Percentiles rank a stretch among this genome's conserved stretches.
These are phyloP conservation scores for Drosophila nikananu DNA, from an alignment of 1,140 invertebrate species.

Conservation along the genomic window DNA sequence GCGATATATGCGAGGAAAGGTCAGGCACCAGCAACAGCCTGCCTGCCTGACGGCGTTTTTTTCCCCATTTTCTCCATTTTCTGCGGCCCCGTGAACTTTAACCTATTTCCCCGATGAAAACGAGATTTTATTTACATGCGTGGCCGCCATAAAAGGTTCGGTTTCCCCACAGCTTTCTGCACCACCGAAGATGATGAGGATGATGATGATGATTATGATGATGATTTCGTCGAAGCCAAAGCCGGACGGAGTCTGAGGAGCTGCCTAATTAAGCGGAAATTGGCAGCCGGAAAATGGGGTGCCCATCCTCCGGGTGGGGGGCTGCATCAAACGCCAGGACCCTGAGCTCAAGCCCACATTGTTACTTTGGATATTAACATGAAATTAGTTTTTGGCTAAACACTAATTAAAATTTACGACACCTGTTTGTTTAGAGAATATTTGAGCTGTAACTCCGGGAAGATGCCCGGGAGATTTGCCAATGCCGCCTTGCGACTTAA, in stretches of 20 bases:
- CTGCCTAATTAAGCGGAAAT: conserved; percentile 66
- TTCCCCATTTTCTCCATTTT: conserved; percentile 2
- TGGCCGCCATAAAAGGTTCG: conserved; percentile 45
- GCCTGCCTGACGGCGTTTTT: too few species aligned
- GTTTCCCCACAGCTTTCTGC: not conserved
- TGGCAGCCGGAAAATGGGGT: conserved; percentile 55
- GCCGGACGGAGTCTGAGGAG: conserved; percentile 40
- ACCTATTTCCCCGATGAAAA: conserved; percentile 17
- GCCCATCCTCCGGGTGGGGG: conserved; percentile 16
- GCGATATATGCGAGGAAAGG: conserved; percentile 42
- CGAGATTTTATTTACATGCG: conserved; percentile 46
- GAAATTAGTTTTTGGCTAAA: conserved; percentile 88
- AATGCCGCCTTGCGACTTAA: conserved; percentile 1
- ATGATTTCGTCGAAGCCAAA: conserved; percentile 55
- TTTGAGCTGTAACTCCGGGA: conserved; percentile 44
- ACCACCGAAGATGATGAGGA: too few species aligned
- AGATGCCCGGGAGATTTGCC: conserved; percentile 39
- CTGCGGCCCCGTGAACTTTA: conserved; percentile 44
- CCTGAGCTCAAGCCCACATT: conserved; percentile 26
- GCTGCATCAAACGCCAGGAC: conserved; percentile 33
- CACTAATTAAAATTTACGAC: conserved; percentile 87
- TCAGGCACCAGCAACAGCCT: conserved; percentile 27
- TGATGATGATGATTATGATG: conserved; percentile 9
- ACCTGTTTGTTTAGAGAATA: conserved; percentile 78
- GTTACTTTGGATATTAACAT: conserved; percentile 60